Percentiles rank a stretch among this genome's conserved stretches.
phyloP scores from a whole-genome alignment of 2,797 vertebrate species.

The Mionectes olivaceus region DNA sequence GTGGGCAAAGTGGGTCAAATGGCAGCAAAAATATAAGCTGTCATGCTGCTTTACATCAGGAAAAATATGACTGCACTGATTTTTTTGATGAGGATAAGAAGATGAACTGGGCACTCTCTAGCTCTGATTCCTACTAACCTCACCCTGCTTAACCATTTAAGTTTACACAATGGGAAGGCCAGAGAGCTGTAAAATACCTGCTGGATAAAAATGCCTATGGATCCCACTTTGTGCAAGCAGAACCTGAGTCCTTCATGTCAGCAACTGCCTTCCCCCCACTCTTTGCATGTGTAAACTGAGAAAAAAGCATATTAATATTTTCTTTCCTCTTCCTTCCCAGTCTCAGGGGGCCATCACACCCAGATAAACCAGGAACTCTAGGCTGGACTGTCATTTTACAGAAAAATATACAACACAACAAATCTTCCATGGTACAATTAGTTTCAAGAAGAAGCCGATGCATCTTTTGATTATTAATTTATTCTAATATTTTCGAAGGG shows the following conservation, averaged over 20 bases:
- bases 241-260: neutral
- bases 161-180: neutral
- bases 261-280: neutral
- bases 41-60: neutral
- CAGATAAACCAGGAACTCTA: neutral
- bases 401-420: neutral
- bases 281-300: neutral
- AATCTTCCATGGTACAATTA: neutral
- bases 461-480: slow-evolving; percentile 15
- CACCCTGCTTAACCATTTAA: neutral
- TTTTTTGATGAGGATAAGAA: neutral
- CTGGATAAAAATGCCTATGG: neutral
- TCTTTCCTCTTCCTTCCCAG: neutral
- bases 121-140: neutral
- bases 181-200: neutral
- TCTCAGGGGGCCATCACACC: neutral
- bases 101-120: neutral
- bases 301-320: neutral
- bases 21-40: neutral
- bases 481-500: neutral
- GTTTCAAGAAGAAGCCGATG: neutral
- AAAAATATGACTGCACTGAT: neutral
- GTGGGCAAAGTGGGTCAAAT: neutral
- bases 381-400: neutral
- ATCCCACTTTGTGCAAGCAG: neutral